Conservation (phyloP, 2,113 vertebrate species). For the Campylomormyrus numenius region DNA sequence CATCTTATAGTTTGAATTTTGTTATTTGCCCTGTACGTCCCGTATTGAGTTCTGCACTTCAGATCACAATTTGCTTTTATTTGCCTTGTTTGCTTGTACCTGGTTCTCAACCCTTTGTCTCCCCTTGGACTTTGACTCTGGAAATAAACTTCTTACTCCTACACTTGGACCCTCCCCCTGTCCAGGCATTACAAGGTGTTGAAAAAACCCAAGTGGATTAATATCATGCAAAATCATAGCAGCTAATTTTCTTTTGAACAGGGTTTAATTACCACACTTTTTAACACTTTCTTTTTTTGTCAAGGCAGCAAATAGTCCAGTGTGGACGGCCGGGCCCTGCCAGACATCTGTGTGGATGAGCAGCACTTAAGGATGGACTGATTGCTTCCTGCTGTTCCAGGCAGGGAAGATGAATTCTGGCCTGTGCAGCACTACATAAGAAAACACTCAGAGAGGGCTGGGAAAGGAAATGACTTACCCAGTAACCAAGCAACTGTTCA, state of each 20-base stretch:
- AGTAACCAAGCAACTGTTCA: constrained; percentile 45
- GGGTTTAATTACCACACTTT: not conserved
- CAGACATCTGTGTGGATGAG: constrained; percentile 15
- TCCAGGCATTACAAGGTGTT: not conserved
- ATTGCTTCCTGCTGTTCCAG: constrained; percentile 15
- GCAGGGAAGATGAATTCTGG: not conserved
- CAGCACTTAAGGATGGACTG: constrained; percentile 14
- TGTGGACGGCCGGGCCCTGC: not conserved
- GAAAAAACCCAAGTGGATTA: not conserved
- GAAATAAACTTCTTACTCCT: not conserved
- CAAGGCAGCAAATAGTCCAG: not conserved
- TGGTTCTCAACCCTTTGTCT: not conserved
- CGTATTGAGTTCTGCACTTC: not conserved
- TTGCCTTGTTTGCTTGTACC: not conserved
- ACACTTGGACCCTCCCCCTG: not conserved
- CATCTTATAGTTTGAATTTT: not conserved
- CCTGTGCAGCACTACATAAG: not conserved
- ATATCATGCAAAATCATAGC: not conserved
- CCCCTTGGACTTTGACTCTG: not conserved
- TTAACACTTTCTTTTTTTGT: not conserved
- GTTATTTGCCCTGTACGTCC: not conserved
- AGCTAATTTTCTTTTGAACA: not conserved
- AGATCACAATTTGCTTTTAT: not conserved
- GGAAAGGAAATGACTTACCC: constrained; percentile 18
- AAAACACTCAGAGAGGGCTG: not conserved